These are phyloP conservation scores for Charina bottae DNA, from an alignment of 2,113 vertebrate species.

Conservation along the genomic window DNA sequence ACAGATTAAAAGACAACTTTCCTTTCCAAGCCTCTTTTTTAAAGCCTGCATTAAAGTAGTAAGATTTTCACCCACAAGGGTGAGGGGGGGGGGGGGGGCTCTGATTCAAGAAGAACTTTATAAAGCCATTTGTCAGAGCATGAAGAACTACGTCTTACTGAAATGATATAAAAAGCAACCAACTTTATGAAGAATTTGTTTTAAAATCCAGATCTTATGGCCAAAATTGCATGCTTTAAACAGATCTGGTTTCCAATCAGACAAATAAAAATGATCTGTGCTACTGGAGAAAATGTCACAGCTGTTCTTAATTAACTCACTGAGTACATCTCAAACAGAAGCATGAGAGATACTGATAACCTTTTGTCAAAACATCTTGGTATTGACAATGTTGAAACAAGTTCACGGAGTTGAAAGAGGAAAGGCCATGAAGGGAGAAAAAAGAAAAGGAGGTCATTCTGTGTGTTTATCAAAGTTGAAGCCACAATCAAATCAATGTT, in stretches of 20 bases:
- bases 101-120: neutral
- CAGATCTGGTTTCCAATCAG: neutral
- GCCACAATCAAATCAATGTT: neutral
- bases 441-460: neutral
- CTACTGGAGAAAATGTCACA: neutral
- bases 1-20: neutral
- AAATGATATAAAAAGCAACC: neutral
- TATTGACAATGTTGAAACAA: neutral
- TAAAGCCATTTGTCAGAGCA: neutral
- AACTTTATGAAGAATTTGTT: conserved; percentile 35
- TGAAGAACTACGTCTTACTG: conserved; percentile 13
- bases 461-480: neutral
- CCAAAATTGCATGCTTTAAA: conserved; percentile 14
- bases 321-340: neutral
- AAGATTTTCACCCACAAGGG: neutral
- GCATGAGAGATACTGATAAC: neutral
- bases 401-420: neutral
- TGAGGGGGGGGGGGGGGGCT: neutral
- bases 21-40: conserved; percentile 21
- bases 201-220: conserved; percentile 5
- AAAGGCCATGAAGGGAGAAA: neutral
- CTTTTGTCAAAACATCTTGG: neutral
- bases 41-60: conserved; percentile 26
- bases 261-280: conserved; percentile 1
- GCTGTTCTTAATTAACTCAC: neutral